Percentiles rank a stretch among this genome's conserved stretches.
Conservation (phyloP, 2,113 vertebrate genomes). For the Uropsilus gracilis region DNA sequence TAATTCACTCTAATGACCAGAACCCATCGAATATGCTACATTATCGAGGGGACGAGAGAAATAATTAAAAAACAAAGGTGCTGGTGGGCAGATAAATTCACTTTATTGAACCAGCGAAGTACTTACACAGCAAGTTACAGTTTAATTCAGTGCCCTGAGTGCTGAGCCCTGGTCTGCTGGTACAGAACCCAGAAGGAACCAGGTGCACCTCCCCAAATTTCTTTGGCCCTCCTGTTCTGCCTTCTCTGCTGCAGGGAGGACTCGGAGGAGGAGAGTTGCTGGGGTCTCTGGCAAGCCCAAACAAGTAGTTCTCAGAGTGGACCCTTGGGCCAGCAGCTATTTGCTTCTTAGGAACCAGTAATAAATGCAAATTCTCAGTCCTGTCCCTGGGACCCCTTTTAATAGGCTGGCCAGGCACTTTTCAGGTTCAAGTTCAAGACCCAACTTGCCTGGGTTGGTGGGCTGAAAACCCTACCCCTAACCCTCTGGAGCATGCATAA, state of each 20-base stretch:
- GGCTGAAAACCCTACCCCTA: too few species aligned
- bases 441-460: neutral
- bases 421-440: neutral
- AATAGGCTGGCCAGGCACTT: neutral
- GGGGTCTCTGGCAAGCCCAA: neutral
- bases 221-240: neutral
- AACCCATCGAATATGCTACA: neutral
- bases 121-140: neutral
- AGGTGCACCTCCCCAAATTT: neutral
- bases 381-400: neutral
- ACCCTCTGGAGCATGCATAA: too few species aligned
- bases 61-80: conserved; percentile 52
- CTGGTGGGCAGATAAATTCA: conserved; percentile 25
- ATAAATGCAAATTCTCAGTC: neutral
- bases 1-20: conserved; percentile 72
- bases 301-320: neutral
- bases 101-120: conserved; percentile 13
- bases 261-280: too few species aligned
- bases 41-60: conserved; percentile 58
- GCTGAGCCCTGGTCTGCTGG: neutral
- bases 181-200: neutral
- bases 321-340: too few species aligned
- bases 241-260: neutral
- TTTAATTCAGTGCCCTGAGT: neutral
- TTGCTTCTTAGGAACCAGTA: rapidly evolving